Conservation (phyloP, 2,797 vertebrate genomes). For the Myotis pilosus region DNA sequence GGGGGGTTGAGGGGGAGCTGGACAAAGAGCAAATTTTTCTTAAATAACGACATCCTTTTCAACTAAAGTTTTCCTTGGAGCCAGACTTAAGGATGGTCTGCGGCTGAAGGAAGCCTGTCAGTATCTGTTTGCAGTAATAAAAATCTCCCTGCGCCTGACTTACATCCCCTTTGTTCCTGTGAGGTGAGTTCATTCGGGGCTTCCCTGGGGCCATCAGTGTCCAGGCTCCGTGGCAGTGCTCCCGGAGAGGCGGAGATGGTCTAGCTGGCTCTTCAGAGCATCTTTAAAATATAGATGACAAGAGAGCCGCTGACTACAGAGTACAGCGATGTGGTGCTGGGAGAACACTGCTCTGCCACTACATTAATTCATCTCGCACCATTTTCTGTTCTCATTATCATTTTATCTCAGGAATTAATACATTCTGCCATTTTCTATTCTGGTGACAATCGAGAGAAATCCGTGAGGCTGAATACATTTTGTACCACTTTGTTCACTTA, state of each 20-base stretch:
- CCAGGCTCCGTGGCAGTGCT: not conserved
- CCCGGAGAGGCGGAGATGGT: not conserved
- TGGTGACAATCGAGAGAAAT: slow-evolving; percentile 80
- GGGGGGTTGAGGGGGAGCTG: not conserved
- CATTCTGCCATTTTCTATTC: slow-evolving; percentile 82
- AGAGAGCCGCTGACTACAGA: slow-evolving; percentile 46
- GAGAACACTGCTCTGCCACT: slow-evolving; percentile 51
- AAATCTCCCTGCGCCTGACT: slow-evolving; percentile 57
- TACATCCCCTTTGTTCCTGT: slow-evolving; percentile 55
- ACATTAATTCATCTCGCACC: slow-evolving; percentile 77
- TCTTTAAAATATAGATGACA: slow-evolving; percentile 76
- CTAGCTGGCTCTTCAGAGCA: slow-evolving; percentile 65
- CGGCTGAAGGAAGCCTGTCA: not conserved
- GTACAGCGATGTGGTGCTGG: slow-evolving; percentile 42
- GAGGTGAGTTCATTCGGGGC: slow-evolving; percentile 47
- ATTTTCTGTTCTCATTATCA: slow-evolving; percentile 79
- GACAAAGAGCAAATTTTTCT: slow-evolving; percentile 49
- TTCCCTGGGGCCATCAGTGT: slow-evolving; percentile 57
- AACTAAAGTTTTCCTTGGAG: slow-evolving; percentile 32
- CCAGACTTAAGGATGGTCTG: slow-evolving; percentile 16
- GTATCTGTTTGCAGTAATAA: slow-evolving; percentile 31
- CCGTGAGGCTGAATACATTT: slow-evolving; percentile 83
- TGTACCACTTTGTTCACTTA: slow-evolving; percentile 80
- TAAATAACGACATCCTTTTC: not conserved
- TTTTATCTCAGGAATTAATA: slow-evolving; percentile 84